Base-by-base conservation (phyloP, 2,113 vertebrate genomes). In the Osmerus eperlanus region DNA sequence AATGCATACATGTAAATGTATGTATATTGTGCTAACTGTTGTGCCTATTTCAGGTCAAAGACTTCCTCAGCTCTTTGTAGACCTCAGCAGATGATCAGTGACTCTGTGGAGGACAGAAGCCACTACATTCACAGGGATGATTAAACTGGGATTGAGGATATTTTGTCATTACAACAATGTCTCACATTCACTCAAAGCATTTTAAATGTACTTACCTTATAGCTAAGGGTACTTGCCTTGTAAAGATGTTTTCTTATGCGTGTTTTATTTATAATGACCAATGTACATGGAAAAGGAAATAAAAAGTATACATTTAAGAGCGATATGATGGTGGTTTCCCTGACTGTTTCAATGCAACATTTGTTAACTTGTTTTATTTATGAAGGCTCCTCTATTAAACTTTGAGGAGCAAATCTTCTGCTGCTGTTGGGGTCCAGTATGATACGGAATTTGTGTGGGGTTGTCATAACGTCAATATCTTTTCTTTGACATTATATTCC, bases 1-100 rank as follows among this genome's bases (percentile, higher is more conserved):
- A 21, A 21, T 21, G 21, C 21, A 21, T 21, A 21, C 21, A 21
- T 21, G 21, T 21, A 21, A 21, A 21, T 25, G n/a, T 51, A 56
- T 68, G 18, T n/a, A 13, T 62, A 2, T 2, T 55, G 28, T 60
- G 21, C 54, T 12, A 52, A 62, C 23, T 41, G 36, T 65, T 29
- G 64, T 4, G 16, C 13, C 51, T 61, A 29, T 69, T 3, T 72
- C 75, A 92, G 91, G 91, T 91, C 55, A 91, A 90, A 58, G 90
- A 91, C 73, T 91, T 92, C 77, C 52, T 92, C 71, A 88, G 71
- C 77, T 85, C 78, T 0, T 71, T 92, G 61, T 91, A 7, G 85
- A 55, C 8, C 1, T 36, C 29, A 4, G 11, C 2, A 8, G 18
- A 4, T 28, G 64, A 58, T 58, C 25, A n/a, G 14, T 14, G 7